phyloP scores from a whole-genome alignment of 2,888 invertebrate species.

The Siphlonurus alternatus region DNA sequence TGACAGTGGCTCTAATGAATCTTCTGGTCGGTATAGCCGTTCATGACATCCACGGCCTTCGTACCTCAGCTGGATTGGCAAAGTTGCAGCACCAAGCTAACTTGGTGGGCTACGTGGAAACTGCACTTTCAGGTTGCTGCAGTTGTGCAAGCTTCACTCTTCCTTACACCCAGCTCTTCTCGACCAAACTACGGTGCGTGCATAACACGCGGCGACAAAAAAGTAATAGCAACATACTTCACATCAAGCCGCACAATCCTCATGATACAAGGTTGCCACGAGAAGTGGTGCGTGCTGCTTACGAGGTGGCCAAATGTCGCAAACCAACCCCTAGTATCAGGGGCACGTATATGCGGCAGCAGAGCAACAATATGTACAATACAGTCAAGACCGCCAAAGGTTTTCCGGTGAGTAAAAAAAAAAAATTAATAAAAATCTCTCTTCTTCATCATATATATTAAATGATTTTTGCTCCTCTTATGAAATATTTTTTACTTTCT shows the following conservation, averaged over 20 bases:
- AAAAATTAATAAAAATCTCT: too few relatives aligned
- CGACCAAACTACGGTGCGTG: neutral
- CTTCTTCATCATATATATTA: too few relatives aligned
- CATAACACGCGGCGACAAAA: neutral
- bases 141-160: constrained; percentile 45
- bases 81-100: constrained; percentile 73
- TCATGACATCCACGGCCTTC: constrained; percentile 70
- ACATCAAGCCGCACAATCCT: constrained; percentile 69
- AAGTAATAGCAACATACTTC: constrained; percentile 51
- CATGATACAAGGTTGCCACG: constrained; percentile 63
- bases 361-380: too few relatives aligned
- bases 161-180: neutral
- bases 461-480: too few relatives aligned
- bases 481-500: too few relatives aligned
- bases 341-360: neutral
- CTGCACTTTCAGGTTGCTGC: constrained; percentile 63
- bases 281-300: constrained; percentile 62
- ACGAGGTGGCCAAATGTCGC: constrained; percentile 50
- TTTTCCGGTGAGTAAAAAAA: too few relatives aligned
- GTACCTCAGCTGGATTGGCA: constrained; percentile 69
- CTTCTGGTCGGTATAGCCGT: constrained; percentile 73
- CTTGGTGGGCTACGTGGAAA: constrained; percentile 69
- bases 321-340: neutral
- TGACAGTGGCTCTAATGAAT: constrained; percentile 75
- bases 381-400: too few relatives aligned